phyloP scores from a whole-genome alignment of 2,888 invertebrate species.

The Ichneumon xanthorius region DNA sequence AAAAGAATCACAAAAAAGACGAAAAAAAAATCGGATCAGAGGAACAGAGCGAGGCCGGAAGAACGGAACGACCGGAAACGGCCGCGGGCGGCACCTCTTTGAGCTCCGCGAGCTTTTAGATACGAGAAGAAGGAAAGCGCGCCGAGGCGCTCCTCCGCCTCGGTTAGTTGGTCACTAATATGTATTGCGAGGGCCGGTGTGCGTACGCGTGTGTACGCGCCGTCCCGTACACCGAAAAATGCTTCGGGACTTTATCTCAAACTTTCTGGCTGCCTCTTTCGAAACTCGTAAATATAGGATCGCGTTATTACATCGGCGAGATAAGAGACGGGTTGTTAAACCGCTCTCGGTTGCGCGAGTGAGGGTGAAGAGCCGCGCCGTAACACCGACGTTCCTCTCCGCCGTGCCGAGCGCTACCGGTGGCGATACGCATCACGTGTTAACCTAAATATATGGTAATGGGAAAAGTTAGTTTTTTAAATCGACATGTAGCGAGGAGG shows the following conservation, averaged over 20 bases:
- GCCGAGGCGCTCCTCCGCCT: constrained; percentile 42
- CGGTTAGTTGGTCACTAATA: constrained; percentile 36
- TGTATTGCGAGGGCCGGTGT: not conserved
- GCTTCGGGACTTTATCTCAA: constrained; percentile 39
- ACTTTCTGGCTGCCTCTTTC: constrained; percentile 47
- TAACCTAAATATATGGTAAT: constrained; percentile 71
- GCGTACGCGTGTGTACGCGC: not conserved
- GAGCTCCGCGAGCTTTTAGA: constrained; percentile 66
- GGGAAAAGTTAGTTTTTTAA: constrained; percentile 70
- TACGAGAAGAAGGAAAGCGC: constrained; percentile 51
- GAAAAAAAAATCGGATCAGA: constrained; percentile 49
- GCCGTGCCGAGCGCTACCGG: constrained; percentile 42
- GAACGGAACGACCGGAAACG: constrained; percentile 76
- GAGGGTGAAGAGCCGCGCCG: constrained; percentile 30
- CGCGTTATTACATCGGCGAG: constrained; percentile 66
- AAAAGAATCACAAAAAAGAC: constrained; percentile 44
- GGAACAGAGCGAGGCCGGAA: constrained; percentile 62
- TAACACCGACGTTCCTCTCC: constrained; percentile 2
- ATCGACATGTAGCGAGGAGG: constrained; percentile 67
- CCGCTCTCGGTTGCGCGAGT: constrained; percentile 43
- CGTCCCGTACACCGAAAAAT: constrained; percentile 15
- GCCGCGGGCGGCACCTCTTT: constrained; percentile 74
- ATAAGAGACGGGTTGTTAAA: constrained; percentile 67
- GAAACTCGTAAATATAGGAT: constrained; percentile 63
- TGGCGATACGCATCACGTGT: constrained; percentile 69